A percentile compares a stretch with the other conserved stretches of the same genome.
phyloP scores from a whole-genome alignment of 2,888 invertebrate species.

The Zele albiditarsus region DNA sequence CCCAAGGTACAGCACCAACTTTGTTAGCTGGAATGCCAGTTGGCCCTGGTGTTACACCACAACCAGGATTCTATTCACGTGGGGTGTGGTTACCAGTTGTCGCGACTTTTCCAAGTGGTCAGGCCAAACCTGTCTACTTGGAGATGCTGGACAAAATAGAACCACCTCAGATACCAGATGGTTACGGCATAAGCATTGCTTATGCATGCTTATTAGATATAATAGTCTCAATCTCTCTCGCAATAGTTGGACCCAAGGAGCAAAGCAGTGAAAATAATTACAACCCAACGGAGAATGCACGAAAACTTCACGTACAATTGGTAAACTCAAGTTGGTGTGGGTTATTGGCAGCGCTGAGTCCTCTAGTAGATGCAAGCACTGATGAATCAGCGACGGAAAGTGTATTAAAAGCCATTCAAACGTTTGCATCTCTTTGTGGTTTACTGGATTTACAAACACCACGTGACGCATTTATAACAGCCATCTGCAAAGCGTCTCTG shows the following conservation, averaged over 20 bases:
- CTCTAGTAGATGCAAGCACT: constrained; percentile 93
- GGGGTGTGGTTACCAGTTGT: constrained; percentile 94
- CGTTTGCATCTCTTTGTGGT: constrained; percentile 92
- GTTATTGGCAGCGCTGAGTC: constrained; percentile 90
- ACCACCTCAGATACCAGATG: constrained; percentile 94
- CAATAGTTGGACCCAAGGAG: constrained; percentile 77
- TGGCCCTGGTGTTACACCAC: constrained; percentile 88
- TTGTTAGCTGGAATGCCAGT: constrained; percentile 79
- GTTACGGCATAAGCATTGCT: constrained; percentile 96
- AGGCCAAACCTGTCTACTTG: constrained; percentile 91
- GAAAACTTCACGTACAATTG: constrained; percentile 80
- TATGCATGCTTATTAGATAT: constrained; percentile 95
- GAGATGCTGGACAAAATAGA: constrained; percentile 98
- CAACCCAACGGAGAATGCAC: constrained; percentile 73
- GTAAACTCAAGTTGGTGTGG: constrained; percentile 97
- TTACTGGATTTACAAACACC: constrained; percentile 84
- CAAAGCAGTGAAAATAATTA: constrained; percentile 64
- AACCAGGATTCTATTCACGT: constrained; percentile 93
- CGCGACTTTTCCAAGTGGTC: constrained; percentile 87
- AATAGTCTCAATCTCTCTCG: constrained; percentile 87
- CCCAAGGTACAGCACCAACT: constrained; percentile 78
- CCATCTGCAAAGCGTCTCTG: constrained; percentile 96
- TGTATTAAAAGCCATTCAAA: constrained; percentile 93
- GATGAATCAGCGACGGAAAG: constrained; percentile 95
- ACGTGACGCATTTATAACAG: constrained; percentile 94